Conservation (phyloP, 92 coral and sea anemone genomes). For the Epizoanthus scotinus region DNA sequence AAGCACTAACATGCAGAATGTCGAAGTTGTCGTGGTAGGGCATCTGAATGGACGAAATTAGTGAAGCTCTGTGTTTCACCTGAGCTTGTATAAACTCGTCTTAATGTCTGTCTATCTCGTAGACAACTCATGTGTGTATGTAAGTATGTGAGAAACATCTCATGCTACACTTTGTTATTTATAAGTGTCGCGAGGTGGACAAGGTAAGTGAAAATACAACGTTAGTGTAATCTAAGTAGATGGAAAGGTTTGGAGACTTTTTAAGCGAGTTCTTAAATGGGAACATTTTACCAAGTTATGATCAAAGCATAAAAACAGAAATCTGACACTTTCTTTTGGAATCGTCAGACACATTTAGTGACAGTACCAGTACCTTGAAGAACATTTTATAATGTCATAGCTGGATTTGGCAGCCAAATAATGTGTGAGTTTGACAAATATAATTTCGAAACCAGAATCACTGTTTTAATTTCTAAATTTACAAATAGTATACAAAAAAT, state of each 20-base stretch:
- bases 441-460: too few species aligned
- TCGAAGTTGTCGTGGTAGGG: slow-evolving; percentile 34
- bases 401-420: too few species aligned
- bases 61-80: not conserved
- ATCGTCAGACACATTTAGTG: too few species aligned
- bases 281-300: too few species aligned
- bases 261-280: not conserved
- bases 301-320: not conserved
- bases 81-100: not conserved
- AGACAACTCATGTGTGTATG: not conserved
- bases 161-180: not conserved
- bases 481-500: not conserved
- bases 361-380: too few species aligned
- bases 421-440: too few species aligned
- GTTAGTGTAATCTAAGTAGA: not conserved
- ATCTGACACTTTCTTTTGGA: slow-evolving; percentile 34
- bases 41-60: not conserved
- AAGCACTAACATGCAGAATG: slow-evolving; percentile 23
- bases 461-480: not conserved
- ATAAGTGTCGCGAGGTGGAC: not conserved
- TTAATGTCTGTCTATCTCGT: not conserved
- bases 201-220: slow-evolving; percentile 7
- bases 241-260: not conserved
- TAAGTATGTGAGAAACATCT: slow-evolving; percentile 18
- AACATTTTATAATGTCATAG: too few species aligned